Evolutionary conservation across 2,797 vertebrate species (phyloP).

Genomic region (Chanos chanos): DNA sequence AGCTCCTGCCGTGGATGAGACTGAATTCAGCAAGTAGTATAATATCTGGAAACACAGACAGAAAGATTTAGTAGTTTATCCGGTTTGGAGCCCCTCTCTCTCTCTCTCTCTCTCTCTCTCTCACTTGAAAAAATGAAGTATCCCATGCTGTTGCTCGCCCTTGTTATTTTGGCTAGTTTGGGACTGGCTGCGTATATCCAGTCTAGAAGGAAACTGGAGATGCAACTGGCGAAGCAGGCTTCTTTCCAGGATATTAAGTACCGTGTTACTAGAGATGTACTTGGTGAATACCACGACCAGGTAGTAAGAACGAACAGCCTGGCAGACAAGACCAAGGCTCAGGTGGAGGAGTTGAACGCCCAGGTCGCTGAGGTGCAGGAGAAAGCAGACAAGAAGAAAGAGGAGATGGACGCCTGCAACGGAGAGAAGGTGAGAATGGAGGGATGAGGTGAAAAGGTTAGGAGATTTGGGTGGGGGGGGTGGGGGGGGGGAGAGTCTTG

Average conservation of each 20-base stretch:
- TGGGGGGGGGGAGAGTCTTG: too few relatives aligned
- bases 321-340: not conserved
- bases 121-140: too few relatives aligned
- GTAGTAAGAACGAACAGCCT: accelerated
- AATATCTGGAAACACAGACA: not conserved
- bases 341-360: accelerated
- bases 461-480: too few relatives aligned
- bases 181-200: conserved; percentile 44
- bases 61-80: not conserved
- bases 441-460: too few relatives aligned
- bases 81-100: not conserved
- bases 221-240: not conserved
- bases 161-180: conserved; percentile 17
- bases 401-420: conserved; percentile 17
- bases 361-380: accelerated
- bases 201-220: conserved; percentile 21
- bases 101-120: not conserved
- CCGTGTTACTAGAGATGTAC: conserved; percentile 54
- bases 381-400: not conserved
- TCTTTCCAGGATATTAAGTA: conserved; percentile 55
- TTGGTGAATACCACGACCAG: conserved; percentile 48
- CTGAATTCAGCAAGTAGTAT: too few relatives aligned
- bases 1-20: too few relatives aligned
- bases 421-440: conserved; percentile 45
- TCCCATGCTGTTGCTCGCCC: not conserved